Evolutionary conservation across 2,888 invertebrate species (phyloP).

Genomic region (Ptilodon capucinus): DNA sequence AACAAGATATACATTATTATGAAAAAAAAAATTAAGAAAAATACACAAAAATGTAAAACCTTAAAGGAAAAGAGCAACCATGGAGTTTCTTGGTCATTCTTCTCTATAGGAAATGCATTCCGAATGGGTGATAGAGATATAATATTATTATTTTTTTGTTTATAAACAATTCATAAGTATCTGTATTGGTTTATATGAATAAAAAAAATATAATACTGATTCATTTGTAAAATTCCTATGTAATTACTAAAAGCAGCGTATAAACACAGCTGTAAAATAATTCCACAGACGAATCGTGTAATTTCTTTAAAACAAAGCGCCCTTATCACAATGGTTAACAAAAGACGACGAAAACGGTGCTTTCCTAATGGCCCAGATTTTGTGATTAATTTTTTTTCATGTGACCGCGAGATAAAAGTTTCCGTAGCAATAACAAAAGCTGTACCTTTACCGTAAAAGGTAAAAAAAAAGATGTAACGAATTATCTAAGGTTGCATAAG

Average conservation of each 20-base stretch:
- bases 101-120: too few species aligned
- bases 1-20: too few species aligned
- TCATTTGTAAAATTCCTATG: too few species aligned
- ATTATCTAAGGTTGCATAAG: conserved; percentile 28
- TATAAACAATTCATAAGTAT: too few species aligned
- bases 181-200: too few species aligned
- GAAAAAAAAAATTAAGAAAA: too few species aligned
- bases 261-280: conserved; percentile 33
- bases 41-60: too few species aligned
- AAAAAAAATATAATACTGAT: too few species aligned
- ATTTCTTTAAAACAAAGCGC: conserved; percentile 48
- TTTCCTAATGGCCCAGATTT: conserved; percentile 46
- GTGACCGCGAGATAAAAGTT: conserved; percentile 42
- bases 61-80: too few species aligned
- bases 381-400: conserved; percentile 47
- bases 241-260: background rate
- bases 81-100: too few species aligned
- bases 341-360: conserved; percentile 41
- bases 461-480: conserved; percentile 29
- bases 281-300: conserved; percentile 35
- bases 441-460: conserved; percentile 25
- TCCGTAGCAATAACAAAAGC: conserved; percentile 29
- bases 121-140: too few species aligned
- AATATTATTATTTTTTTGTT: too few species aligned
- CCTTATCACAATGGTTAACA: conserved; percentile 50